Percentiles rank a stretch among this genome's conserved stretches.
These are phyloP conservation scores for Onychostruthus taczanowskii DNA, from an alignment of 2,113 vertebrate genomes.

Conservation along the genomic window DNA sequence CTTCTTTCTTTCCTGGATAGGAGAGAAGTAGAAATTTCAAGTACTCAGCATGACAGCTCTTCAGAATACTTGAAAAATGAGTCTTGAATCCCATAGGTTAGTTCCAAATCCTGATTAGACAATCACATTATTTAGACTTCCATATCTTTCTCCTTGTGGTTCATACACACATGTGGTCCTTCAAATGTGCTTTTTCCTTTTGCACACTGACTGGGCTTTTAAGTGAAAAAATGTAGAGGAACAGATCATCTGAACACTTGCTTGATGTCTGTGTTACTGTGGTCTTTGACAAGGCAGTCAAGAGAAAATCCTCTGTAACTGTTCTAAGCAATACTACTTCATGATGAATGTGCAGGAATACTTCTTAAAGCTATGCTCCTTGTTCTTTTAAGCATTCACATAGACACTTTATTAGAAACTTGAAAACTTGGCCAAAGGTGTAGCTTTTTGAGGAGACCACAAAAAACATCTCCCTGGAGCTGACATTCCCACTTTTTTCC, in stretches of 20 bases:
- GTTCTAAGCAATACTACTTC: background rate
- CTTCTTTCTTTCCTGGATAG: background rate
- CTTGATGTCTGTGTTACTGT: background rate
- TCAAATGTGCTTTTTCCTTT: background rate
- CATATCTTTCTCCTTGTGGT: background rate
- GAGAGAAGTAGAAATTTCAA: background rate
- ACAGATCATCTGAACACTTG: background rate
- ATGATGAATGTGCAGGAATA: background rate
- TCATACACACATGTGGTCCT: background rate
- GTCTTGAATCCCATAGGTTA: background rate
- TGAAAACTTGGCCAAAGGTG: background rate
- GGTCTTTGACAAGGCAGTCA: background rate
- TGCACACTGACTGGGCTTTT: background rate
- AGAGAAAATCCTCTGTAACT: background rate
- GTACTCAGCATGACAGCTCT: background rate
- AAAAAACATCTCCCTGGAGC: background rate
- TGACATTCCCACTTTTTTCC: background rate
- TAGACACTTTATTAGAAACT: background rate
- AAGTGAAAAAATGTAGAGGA: background rate
- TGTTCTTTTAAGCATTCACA: background rate
- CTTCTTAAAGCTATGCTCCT: background rate
- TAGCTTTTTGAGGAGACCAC: conserved; percentile 1
- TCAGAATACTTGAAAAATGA: background rate
- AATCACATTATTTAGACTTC: background rate
- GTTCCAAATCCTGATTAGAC: background rate